Evolutionary conservation across 2,888 invertebrate species (phyloP).

Genomic region (Chydorus sphaericus): DNA sequence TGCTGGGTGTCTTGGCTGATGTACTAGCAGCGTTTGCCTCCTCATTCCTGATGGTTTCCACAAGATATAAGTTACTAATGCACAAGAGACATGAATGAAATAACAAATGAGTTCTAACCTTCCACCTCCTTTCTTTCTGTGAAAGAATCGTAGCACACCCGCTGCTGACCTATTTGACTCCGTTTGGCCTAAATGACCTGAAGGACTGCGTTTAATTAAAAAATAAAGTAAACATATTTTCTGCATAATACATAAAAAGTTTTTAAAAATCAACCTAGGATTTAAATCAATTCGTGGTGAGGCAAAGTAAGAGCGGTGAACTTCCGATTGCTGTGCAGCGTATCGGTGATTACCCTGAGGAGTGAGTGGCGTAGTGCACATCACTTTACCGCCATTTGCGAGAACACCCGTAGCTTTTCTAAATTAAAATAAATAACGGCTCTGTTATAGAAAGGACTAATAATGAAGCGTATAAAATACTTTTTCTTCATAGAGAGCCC

Average conservation of each 20-base stretch:
- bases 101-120: not conserved
- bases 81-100: not conserved
- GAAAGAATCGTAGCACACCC: not conserved
- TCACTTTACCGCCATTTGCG: conserved; percentile 42
- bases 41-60: not conserved
- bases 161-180: not conserved
- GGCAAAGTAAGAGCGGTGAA: not conserved
- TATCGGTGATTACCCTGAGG: conserved; percentile 28
- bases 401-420: conserved; percentile 46
- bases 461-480: conserved; percentile 30
- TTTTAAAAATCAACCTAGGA: not conserved
- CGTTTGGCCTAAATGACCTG: not conserved
- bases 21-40: not conserved
- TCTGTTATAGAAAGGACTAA: not conserved
- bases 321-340: not conserved
- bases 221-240: not conserved
- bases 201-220: conserved; percentile 1
- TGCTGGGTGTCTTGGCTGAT: conserved; percentile 10
- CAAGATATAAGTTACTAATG: not conserved
- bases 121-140: not conserved
- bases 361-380: conserved; percentile 38
- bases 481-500: conserved; percentile 51
- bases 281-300: conserved; percentile 2
- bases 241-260: not conserved
- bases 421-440: conserved; percentile 17